Percentiles rank a stretch among this genome's conserved stretches.
Conservation (phyloP, 2,113 vertebrate genomes). For the Calonectris borealis region DNA sequence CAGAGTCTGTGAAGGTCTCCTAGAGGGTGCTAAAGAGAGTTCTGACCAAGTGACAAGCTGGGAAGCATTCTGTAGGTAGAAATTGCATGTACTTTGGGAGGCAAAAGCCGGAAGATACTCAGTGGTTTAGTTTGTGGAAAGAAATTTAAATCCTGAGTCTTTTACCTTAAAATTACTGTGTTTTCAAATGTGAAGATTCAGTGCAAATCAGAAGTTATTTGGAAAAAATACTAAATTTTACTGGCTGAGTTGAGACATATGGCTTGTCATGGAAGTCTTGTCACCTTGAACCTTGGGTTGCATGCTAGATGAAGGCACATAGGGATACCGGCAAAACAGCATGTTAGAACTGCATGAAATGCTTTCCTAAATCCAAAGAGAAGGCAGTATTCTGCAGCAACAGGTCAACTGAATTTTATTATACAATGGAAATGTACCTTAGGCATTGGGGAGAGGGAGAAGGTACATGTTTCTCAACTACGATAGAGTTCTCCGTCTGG, state of each 20-base stretch:
- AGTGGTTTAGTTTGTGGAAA: background rate
- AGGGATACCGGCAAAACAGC: background rate
- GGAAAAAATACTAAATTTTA: background rate
- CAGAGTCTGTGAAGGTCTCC: background rate
- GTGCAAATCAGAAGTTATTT: background rate
- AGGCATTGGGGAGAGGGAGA: background rate
- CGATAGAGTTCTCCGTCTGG: fast-evolving
- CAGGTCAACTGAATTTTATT: background rate
- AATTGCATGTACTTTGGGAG: background rate
- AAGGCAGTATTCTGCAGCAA: background rate
- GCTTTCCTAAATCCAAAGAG: background rate
- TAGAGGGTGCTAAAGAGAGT: background rate
- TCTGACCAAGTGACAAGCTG: background rate
- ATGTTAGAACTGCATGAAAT: background rate
- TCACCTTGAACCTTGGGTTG: background rate
- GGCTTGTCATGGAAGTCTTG: background rate
- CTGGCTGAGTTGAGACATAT: background rate
- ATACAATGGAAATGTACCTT: background rate
- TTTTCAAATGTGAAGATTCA: background rate
- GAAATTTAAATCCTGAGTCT: background rate
- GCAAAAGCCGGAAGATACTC: background rate
- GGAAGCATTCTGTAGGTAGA: background rate
- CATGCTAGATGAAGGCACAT: background rate
- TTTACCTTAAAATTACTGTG: background rate
- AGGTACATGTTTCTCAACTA: background rate